Base-by-base conservation (phyloP, 1,140 invertebrate species). In the Schlechtendalia chinensis region DNA sequence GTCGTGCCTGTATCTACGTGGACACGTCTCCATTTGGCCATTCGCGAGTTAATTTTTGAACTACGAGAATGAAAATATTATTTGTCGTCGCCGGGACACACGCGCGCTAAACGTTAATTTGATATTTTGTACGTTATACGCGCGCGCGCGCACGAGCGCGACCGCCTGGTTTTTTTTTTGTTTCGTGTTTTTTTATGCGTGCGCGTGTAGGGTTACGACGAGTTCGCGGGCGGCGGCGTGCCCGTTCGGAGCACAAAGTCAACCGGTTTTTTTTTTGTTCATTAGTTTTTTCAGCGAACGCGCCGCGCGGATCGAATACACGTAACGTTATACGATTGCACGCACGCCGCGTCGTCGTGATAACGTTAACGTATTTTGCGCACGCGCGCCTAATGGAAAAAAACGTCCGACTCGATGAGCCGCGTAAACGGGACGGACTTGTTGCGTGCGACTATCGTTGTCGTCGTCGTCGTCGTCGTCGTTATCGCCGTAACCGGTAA, bases 381-480 rank as follows among this genome's bases (percentile, higher is more conserved):
- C 32, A 58, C 29, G n/a, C 29, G n/a, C 8, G 32, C 63, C 14
- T 22, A 63, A 79, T 63, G 39, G 75, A 50, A 39, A 79, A 61
- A 79, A n/a, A n/a, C n/a, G n/a, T n/a, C 22, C 58, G 75, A 77
- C 39, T 63, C 75, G 61, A 79, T 79, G 75, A 79, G 75, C 58
- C 75, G 75, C 63, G 58, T 79, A 79, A 79, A 79, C 75, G 75
- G 45, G 58, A 79, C 47, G 61, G 58, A 79, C 75, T 79, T 63
- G 75, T 79, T 79, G 75, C 75, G 75, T 79, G 75, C 32, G 19
- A 17, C 6, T 16, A 16, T n/a, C 19, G 19, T 32, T 6, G 74
- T 39, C 32, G 32, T 39, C 32, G 32, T n/a, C n/a, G n/a, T n/a
- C 32, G 32, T 39, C n/a, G 8, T 39, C 8, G 8, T 39, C 8